phyloP scores from a whole-genome alignment of 2,888 invertebrate species.

The Orchesellides sinensis region DNA sequence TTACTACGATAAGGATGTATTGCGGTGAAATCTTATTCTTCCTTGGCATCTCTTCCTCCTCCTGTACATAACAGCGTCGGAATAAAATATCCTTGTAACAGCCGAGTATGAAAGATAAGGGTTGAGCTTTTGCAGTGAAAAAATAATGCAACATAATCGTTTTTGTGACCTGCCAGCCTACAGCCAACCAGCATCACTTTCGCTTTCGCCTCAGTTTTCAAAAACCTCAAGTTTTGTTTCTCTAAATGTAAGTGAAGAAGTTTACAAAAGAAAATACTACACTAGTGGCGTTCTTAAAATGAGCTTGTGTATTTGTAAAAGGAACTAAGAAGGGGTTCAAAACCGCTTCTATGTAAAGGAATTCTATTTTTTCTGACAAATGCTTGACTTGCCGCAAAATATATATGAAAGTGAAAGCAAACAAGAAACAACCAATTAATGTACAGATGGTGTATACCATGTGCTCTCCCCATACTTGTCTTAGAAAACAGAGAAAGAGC shows the following conservation, averaged over 20 bases:
- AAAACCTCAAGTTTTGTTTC: neutral
- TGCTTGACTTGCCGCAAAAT: neutral
- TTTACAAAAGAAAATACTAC: too few relatives aligned
- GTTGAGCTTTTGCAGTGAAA: neutral
- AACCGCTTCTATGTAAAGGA: neutral
- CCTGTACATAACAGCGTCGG: neutral
- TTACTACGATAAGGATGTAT: constrained; percentile 1
- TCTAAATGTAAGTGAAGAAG: neutral
- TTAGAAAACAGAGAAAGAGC: neutral
- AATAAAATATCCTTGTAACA: constrained; percentile 40
- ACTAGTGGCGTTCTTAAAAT: neutral
- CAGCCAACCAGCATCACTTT: too few relatives aligned
- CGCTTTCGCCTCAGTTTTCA: neutral
- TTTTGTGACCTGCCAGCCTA: neutral
- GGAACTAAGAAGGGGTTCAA: too few relatives aligned
- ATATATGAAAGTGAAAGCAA: neutral
- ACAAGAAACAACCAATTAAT: neutral
- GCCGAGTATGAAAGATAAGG: constrained; percentile 32
- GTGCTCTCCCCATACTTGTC: neutral
- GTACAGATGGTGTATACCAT: neutral
- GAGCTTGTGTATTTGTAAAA: neutral
- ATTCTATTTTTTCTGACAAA: neutral
- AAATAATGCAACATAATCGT: neutral
- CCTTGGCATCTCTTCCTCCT: neutral
- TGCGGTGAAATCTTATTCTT: constrained; percentile 21